Evolutionary conservation across 2,797 vertebrate species (phyloP).

Genomic region (Eulemur coronatus): DNA sequence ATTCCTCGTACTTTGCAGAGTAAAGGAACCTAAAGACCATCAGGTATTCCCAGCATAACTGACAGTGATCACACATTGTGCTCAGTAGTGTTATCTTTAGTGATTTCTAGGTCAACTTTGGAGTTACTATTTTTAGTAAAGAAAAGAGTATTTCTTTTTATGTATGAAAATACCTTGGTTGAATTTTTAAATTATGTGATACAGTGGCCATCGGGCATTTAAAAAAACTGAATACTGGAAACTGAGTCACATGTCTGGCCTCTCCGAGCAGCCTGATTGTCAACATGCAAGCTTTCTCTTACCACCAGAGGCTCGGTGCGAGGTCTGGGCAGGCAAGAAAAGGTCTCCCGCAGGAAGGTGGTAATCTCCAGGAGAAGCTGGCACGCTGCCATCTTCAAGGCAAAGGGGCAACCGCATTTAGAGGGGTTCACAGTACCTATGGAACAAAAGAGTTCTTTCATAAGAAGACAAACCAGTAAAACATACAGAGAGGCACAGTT

Average conservation of each 20-base stretch:
- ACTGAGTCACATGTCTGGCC: not conserved
- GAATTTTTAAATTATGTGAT: constrained; percentile 1
- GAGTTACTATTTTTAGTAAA: not conserved
- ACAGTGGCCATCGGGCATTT: not conserved
- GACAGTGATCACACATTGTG: not conserved
- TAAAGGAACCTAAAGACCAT: not conserved
- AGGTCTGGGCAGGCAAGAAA: constrained; percentile 95
- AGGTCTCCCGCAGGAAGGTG: constrained; percentile 97
- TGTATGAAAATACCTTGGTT: not conserved
- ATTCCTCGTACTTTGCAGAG: not conserved
- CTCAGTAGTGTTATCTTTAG: not conserved
- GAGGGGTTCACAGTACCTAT: constrained; percentile 98
- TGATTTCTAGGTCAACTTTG: constrained; percentile 19
- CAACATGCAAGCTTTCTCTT: constrained; percentile 74
- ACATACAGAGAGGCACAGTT: constrained; percentile 55
- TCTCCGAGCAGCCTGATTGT: not conserved
- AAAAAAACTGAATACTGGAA: not conserved
- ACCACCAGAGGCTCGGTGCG: constrained; percentile 97
- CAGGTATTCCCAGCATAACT: not conserved
- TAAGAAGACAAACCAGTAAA: constrained; percentile 65
- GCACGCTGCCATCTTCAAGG: constrained; percentile 98
- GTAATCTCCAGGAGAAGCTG: constrained; percentile 98
- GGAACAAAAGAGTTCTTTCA: constrained; percentile 57
- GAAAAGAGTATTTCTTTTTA: not conserved
- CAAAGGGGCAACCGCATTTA: constrained; percentile 98